Base-by-base conservation (phyloP, 1,140 invertebrate species). In the Batillaria attramentaria region DNA sequence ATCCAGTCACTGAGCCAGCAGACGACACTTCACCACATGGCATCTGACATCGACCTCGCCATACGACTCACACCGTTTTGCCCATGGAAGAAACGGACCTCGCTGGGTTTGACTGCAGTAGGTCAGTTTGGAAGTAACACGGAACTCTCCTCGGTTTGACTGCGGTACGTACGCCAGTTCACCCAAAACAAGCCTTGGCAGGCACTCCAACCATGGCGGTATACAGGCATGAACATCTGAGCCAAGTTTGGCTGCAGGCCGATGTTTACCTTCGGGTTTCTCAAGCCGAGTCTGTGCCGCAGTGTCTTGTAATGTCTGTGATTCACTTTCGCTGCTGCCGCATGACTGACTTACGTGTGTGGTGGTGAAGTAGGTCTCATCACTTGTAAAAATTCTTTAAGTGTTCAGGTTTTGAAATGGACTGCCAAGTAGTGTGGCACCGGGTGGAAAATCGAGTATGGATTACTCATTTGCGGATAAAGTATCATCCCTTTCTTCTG, bases 1-100 rank as follows among this genome's bases (percentile, higher is more conserved):
- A 10, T 37, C 16, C 91, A 93, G 3, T 86, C 72, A 37, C 18
- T 62, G 6, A 62, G 31, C 20, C 69, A 39, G 13, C 39, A 39
- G 13, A 6, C 18, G n/a, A n/a, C 41, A 24, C 39, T 35, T 16
- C 18, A n/a, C n/a, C 66, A 69, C 28, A 16, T 24, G 37, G 37
- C 39, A n/a, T 18, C 37, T 42, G 37, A n/a, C 24, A 8, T 10
- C 1, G n/a, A 1, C 33, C 66, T 16, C 66, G 37, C 28, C 31
- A 24, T 20, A 37, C 39, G 24, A 16, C 37, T 42, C 69, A n/a
- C 24, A 18, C 37, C 24, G 69, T 39, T 24, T 39, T 18, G 0
- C 37, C 13, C n/a, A 24, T 43, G 3, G 69, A 3, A 6, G 16
- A 41, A n/a, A 39, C 8, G 28, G 37, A n/a, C 20, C 37, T 5